phyloP scores from a whole-genome alignment of 2,888 invertebrate species.

The Metopia argyrocephala region DNA sequence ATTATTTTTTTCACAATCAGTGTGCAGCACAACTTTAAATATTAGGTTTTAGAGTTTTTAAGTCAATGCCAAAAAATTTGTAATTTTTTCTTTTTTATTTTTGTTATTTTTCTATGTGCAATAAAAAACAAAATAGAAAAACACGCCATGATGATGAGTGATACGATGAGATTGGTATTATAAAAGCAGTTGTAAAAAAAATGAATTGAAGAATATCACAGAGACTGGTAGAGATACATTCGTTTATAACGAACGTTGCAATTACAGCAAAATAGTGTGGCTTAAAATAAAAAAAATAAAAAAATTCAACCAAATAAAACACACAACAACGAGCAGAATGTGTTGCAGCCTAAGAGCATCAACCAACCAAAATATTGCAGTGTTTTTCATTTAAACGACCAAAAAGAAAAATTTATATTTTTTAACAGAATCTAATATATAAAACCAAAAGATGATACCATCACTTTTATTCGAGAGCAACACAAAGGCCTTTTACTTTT shows the following conservation, averaged over 20 bases:
- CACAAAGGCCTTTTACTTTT: constrained; percentile 58
- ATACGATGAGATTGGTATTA: constrained; percentile 33
- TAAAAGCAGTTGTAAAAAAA: background rate
- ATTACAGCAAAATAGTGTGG: background rate
- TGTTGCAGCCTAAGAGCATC: background rate
- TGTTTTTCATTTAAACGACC: background rate
- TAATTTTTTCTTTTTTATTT: constrained; percentile 8
- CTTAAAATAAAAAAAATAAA: constrained; percentile 5
- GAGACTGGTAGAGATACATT: constrained; percentile 38
- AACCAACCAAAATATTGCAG: background rate
- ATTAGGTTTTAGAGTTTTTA: constrained; percentile 18
- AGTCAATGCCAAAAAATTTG: constrained; percentile 61
- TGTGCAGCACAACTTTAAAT: constrained; percentile 2
- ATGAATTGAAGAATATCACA: constrained; percentile 20
- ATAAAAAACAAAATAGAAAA: constrained; percentile 22
- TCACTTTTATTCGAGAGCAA: constrained; percentile 33
- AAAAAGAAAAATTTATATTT: background rate
- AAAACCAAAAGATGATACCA: constrained; percentile 46
- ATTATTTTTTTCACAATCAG: background rate
- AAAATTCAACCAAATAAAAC: background rate
- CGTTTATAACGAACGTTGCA: background rate
- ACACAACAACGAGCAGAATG: background rate
- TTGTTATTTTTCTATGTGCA: background rate
- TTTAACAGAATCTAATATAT: background rate
- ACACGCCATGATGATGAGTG: constrained; percentile 52